Percentiles rank a stretch among this genome's conserved stretches.
Conservation (phyloP, 2,797 vertebrate species). For the Sebastes jordani region DNA sequence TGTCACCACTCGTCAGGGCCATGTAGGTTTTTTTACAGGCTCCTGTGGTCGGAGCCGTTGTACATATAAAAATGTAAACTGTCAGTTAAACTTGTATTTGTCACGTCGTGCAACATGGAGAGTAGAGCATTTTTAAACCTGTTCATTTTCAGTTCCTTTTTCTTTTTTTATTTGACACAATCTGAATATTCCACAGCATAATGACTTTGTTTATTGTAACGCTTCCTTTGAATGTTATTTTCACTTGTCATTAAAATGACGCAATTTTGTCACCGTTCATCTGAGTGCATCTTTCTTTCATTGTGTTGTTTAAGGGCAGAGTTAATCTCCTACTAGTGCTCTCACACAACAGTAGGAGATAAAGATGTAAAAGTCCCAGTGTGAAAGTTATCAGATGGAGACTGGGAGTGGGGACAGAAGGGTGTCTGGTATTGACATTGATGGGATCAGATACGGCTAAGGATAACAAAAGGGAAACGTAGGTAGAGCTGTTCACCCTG, state of each 20-base stretch:
- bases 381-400: neutral
- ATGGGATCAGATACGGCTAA: neutral
- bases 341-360: neutral
- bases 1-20: neutral
- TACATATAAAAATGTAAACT: constrained; percentile 46
- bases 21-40: constrained; percentile 4
- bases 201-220: constrained; percentile 53
- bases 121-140: constrained; percentile 50
- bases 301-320: neutral
- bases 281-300: constrained; percentile 5
- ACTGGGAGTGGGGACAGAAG: neutral
- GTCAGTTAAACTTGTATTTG: constrained; percentile 44
- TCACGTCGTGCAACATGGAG: constrained; percentile 24
- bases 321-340: neutral
- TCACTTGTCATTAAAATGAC: constrained; percentile 73
- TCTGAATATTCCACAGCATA: constrained; percentile 51
- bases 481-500: neutral
- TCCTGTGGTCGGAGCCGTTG: constrained; percentile 39
- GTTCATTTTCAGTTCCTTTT: constrained; percentile 46
- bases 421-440: neutral
- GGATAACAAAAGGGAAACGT: neutral
- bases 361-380: constrained; percentile 7
- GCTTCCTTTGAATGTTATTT: constrained; percentile 64
- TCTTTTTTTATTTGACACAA: constrained; percentile 48
- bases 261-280: constrained; percentile 45